Evolutionary conservation across 2,888 invertebrate genomes (phyloP).

Genomic region (Diploptera punctata): DNA sequence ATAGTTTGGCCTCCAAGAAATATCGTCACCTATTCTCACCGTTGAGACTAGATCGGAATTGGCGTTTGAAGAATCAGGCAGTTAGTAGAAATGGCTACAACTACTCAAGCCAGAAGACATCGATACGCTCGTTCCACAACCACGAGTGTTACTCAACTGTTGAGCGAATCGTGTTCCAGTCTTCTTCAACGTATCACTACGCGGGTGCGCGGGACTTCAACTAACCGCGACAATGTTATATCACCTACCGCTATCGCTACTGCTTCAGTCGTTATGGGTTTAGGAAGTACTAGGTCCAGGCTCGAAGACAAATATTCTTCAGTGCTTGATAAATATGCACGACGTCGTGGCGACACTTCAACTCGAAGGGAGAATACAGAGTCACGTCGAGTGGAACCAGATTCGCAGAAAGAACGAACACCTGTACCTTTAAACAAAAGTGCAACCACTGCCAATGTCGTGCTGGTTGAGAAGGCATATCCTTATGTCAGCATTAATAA

Average conservation of each 20-base stretch:
- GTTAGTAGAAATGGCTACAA: constrained; percentile 45
- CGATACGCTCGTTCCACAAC: constrained; percentile 77
- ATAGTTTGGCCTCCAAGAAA: constrained; percentile 12
- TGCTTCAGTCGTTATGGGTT: constrained; percentile 46
- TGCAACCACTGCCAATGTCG: constrained; percentile 68
- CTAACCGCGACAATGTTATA: constrained; percentile 49
- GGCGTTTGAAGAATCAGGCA: constrained; percentile 18
- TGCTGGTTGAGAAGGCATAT: constrained; percentile 72
- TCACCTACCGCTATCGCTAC: constrained; percentile 20
- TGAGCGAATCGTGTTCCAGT: constrained; percentile 87
- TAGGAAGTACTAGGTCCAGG: constrained; percentile 68
- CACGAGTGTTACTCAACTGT: constrained; percentile 82
- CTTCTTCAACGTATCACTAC: constrained; percentile 80
- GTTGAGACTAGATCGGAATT: constrained; percentile 26
- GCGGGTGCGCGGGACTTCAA: constrained; percentile 78
- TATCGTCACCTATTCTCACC: constrained; percentile 11
- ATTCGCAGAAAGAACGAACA: constrained; percentile 50
- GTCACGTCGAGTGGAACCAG: not conserved
- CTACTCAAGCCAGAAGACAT: constrained; percentile 54
- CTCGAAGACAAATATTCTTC: constrained; percentile 82
- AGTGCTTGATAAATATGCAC: constrained; percentile 70
- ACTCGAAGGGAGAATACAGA: not conserved
- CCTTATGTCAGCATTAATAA: constrained; percentile 64
- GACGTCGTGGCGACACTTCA: constrained; percentile 52
- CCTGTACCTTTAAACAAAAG: constrained; percentile 66